Base-by-base conservation (phyloP, 2,797 vertebrate genomes). In the Xiphorhynchus erythropygius region DNA sequence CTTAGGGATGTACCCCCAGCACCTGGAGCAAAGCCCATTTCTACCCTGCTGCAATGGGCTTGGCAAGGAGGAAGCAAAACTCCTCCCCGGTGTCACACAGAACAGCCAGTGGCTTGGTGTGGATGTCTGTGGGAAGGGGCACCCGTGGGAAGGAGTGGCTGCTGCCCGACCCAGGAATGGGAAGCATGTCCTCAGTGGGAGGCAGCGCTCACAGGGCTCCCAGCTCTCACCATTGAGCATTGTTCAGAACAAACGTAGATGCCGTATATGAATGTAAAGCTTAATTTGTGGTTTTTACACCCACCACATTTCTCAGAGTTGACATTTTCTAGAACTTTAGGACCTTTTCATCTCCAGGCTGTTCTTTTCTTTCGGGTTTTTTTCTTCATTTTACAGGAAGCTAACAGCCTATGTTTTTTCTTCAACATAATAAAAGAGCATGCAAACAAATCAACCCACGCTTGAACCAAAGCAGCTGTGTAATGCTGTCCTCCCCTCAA, bases 111-210 rank as follows among this genome's bases (percentile, higher is more conserved):
- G 65, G 81, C 84, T 97, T 87, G 85, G 39, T 22, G 11, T 55
- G 62, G 70, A 52, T 91, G 71, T 89, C 80, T 7, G 47, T 94
- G 92, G 90, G 91, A 89, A 95, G 94, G 91, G 89, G 74, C 56
- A 88, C 22, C 62, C 22, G 25, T 78, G 62, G 67, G 87, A 93
- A 88, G 67, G 18, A 37, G 39, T 46, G 52, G 82, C 73, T 91
- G 78, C 93, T 97, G 65, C 67, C 46, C 11, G 2, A 22, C 16
- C 68, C 1, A 33, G 90, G 96, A 96, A 96, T 89, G 96, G 64
- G 56, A 96, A 21, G 94, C 78, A 98, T 89, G 97, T 83, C 84
- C 1, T 2, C 35, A 22, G 97, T 97, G 93, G 97, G 97, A 97
- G 94, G 97, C 70, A 68, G 56, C 0, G 3, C 84, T 89, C 89